These are phyloP conservation scores for Diploscapter pachys DNA, from an alignment of 1,140 invertebrate species.

Conservation along the genomic window DNA sequence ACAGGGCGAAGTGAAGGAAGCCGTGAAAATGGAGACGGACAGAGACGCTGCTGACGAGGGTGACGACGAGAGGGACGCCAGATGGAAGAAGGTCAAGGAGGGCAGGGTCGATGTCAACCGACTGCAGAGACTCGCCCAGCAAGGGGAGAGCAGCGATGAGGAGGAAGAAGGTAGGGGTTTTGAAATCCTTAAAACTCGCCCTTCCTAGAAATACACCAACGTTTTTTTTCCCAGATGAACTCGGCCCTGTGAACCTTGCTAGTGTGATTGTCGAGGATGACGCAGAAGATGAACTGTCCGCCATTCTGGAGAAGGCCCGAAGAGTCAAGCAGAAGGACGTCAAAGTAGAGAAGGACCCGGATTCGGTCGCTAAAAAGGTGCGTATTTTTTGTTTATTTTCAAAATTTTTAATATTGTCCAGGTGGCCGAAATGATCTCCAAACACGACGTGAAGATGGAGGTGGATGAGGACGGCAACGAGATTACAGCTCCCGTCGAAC, in stretches of 20 bases:
- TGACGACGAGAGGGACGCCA: not conserved
- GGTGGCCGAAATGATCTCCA: conserved; percentile 13
- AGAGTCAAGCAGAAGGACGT: conserved; percentile 67
- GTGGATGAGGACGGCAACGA: conserved; percentile 41
- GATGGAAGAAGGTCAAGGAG: conserved; percentile 28
- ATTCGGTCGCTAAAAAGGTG: not conserved
- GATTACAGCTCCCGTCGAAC: conserved; percentile 32
- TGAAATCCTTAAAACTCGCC: not conserved
- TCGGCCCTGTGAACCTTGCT: conserved; percentile 61
- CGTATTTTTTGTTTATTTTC: not conserved
- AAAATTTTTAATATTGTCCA: not conserved
- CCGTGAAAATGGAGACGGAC: not conserved
- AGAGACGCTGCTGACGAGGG: not conserved
- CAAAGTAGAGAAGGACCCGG: conserved; percentile 36
- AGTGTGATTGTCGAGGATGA: conserved; percentile 72
- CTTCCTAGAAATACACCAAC: not conserved
- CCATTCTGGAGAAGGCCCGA: conserved; percentile 73
- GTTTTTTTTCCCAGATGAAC: conserved; percentile 24
- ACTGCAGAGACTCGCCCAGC: conserved; percentile 23
- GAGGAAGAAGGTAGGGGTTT: conserved; percentile 31
- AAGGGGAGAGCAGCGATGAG: conserved; percentile 9
- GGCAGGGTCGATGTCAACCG: conserved; percentile 28
- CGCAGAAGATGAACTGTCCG: conserved; percentile 72
- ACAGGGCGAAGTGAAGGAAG: conserved; percentile 33
- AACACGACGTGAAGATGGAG: conserved; percentile 25